Evolutionary conservation across 2,888 invertebrate genomes (phyloP), one percentile per base, ranked within the genome.

Genomic region (Pantelozetes paolii): DNA sequence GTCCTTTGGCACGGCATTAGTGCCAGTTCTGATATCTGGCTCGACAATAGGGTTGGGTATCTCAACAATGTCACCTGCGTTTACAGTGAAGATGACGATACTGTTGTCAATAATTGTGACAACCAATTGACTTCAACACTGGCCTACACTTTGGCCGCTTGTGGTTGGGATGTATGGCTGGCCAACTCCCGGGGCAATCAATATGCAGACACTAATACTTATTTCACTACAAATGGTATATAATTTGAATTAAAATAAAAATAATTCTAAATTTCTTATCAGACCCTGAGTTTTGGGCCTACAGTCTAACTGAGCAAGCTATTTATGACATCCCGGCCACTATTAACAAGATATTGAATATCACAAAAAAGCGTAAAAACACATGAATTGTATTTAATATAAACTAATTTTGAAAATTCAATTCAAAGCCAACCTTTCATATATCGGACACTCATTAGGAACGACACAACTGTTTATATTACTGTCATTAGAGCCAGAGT

Each of bases 331-430:
- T 73, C 15, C 70, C 26, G 1, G 73, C 69, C 1, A 69, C 69
- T 30, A 26, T 73, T 1, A 2, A 23, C n/a, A 42, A 70, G 8
- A 30, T 73, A 48, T 11, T 11, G 13, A 18, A 28, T 36, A 11
- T 69, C 73, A 20, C 18, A 42, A 13, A 79, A 81, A 40, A 40
- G 79, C 15, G 36, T 36, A 36, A 36, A 36, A 8, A 36, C 36
- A 36, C n/a, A 36, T 8, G 36, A 20, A 50, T 57, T 57, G 11
- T 57, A 50, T 54, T 54, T 8, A 2, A 23, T 78, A 73, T 20
- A 18, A 28, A 11, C 20, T 71, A 15, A 48, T n/a, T n/a, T 28
- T 48, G 3, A 28, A 54, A 69, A 36, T 9, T n/a, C n/a, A n/a
- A 18, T 13, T 45, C 9, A 18, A 18, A 50, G 50, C 18, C 1